A percentile compares a stretch with the other conserved stretches of the same genome.
phyloP scores from a whole-genome alignment of 2,797 vertebrate genomes.

The Danio jaintianensis region DNA sequence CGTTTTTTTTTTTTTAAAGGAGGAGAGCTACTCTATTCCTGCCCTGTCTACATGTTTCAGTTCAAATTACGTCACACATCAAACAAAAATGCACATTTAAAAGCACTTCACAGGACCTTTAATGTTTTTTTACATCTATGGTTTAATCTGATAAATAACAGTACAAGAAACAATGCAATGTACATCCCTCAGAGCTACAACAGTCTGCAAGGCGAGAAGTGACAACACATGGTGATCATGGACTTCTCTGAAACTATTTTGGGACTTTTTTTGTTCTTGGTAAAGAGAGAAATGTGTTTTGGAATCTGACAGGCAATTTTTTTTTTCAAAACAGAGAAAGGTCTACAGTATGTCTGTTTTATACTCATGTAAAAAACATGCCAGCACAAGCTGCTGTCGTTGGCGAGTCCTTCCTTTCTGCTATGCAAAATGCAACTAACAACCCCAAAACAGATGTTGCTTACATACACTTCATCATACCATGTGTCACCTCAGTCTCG shows the following conservation, averaged over 20 bases:
- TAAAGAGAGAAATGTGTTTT: constrained; percentile 13
- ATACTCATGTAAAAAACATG: constrained; percentile 9
- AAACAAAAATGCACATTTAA: too few relatives aligned
- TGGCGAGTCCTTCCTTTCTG: constrained; percentile 5
- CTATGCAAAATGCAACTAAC: constrained; percentile 17
- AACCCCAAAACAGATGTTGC: constrained; percentile 23
- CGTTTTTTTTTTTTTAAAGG: too few relatives aligned
- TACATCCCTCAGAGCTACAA: not conserved
- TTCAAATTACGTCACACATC: too few relatives aligned
- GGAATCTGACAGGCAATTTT: not conserved
- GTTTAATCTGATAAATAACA: too few relatives aligned
- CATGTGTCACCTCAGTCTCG: constrained; percentile 8
- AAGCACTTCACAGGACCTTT: too few relatives aligned
- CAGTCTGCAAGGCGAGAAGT: constrained; percentile 36
- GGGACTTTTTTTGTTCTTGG: not conserved
- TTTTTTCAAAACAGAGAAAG: constrained; percentile 8
- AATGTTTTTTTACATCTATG: too few relatives aligned
- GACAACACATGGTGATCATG: constrained; percentile 10
- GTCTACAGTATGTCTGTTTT: not conserved
- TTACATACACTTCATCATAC: constrained; percentile 18
- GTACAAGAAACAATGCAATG: too few relatives aligned
- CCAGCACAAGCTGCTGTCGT: constrained; percentile 28
- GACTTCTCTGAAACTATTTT: not conserved
- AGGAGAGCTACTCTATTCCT: too few relatives aligned
- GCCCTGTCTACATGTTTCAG: too few relatives aligned